Evolutionary conservation across 2,113 vertebrate genomes (phyloP).

Genomic region (Varanus salvator): DNA sequence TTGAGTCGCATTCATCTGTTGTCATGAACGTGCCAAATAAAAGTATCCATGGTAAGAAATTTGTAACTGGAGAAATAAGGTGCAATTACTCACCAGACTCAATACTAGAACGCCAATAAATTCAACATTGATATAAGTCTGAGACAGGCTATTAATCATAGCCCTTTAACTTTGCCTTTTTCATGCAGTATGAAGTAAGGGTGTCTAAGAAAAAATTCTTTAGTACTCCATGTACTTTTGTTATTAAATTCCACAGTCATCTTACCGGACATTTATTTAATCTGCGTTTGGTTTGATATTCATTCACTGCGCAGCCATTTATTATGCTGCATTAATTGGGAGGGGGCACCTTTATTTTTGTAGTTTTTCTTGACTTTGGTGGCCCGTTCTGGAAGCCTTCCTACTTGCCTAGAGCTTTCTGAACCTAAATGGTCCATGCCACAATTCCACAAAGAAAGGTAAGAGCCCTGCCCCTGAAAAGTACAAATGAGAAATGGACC

Average conservation of each 20-base stretch:
- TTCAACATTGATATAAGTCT: neutral
- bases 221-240: neutral
- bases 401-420: too few relatives aligned
- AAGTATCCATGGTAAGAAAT: neutral
- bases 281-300: neutral
- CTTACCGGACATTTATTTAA: neutral
- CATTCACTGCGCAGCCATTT: neutral
- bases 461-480: too few relatives aligned
- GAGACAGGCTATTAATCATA: neutral
- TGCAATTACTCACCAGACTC: conserved; percentile 6
- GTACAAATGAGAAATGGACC: too few relatives aligned
- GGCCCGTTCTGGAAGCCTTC: neutral
- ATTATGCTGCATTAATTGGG: neutral
- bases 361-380: neutral
- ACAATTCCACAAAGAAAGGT: too few relatives aligned
- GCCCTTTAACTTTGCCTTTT: neutral
- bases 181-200: neutral
- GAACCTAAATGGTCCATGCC: too few relatives aligned
- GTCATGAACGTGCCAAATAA: neutral
- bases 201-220: neutral
- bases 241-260: neutral
- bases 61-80: neutral
- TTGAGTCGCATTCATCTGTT: neutral
- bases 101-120: neutral
- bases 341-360: neutral